These are phyloP conservation scores for Leptinotarsa lineolata DNA, from an alignment of 1,140 invertebrate genomes.

Conservation along the genomic window DNA sequence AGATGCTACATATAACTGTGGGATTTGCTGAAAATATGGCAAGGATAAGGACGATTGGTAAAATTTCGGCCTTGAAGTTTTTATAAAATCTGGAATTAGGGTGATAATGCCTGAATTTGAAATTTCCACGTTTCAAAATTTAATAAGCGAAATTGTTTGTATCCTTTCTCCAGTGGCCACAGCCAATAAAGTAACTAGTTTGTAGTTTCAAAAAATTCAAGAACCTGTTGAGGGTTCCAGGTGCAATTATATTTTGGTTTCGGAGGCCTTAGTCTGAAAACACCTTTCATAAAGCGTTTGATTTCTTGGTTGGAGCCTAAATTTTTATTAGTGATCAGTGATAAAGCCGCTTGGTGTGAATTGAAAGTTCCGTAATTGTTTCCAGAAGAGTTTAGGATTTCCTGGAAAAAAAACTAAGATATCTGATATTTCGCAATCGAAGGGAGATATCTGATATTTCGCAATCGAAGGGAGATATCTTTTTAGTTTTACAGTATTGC, in stretches of 20 bases:
- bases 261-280: slow-evolving; percentile 36
- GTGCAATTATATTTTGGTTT: slow-evolving; percentile 41
- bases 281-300: slow-evolving; percentile 43
- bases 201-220: slow-evolving; percentile 23
- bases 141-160: no score
- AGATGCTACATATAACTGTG: neutral
- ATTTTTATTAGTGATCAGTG: slow-evolving; percentile 20
- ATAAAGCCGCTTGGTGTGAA: slow-evolving; percentile 18
- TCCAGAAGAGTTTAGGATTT: no score
- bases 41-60: neutral
- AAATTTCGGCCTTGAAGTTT: slow-evolving; percentile 53
- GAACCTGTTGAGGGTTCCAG: slow-evolving; percentile 40
- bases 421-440: neutral
- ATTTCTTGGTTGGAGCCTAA: slow-evolving; percentile 25
- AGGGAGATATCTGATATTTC: neutral
- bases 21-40: neutral
- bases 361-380: neutral
- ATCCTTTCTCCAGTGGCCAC: slow-evolving; percentile 35
- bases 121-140: neutral
- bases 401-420: neutral
- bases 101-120: slow-evolving; percentile 49
- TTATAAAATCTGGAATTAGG: slow-evolving; percentile 2
- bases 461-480: neutral
- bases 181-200: slow-evolving; percentile 34
- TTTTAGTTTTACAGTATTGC: slow-evolving; percentile 13